Evolutionary conservation across 2,113 vertebrate genomes (phyloP), one percentile per base, ranked within the genome.

Genomic region (Tringa solitaria): DNA sequence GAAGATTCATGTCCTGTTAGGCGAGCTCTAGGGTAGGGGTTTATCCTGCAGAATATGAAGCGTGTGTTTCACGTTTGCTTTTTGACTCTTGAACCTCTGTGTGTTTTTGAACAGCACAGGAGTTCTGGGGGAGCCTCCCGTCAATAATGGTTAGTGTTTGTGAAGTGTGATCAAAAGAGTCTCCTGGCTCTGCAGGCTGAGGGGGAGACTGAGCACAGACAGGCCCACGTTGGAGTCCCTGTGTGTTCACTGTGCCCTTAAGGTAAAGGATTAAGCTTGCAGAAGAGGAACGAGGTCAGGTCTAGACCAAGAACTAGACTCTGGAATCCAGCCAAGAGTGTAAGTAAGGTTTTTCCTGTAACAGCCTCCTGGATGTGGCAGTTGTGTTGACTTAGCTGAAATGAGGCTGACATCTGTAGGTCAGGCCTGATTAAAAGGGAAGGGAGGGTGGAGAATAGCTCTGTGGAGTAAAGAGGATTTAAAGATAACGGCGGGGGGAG

Each of bases 391-490:
- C 81, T 96, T 97, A 93, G 83, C 87, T 1, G 12, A 97, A 96
- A 96, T 92, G 81, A 93, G 90, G 93, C 76, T 97, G 96, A 96
- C 93, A 88, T 95, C 85, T 97, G 83, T 95, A 96, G 89, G 80
- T 94, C 93, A 93, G 87, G 60, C 50, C 91, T 94, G 88, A 89
- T 97, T 94, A 96, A 97, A 97, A 95, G 67, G 68, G 70, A 96
- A 96, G 67, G 75, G 76, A 93, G 67, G 59, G 39, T 93, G 64
- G 45, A 87, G 85, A 93, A 90, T 37, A 94, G 84, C 79, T 96
- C 45, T n/a, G 20, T 54, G 32, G 91, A 87, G 75, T 68, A 93
- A 97, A 86, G 77, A 91, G 51, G 79, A 92, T 95, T 96, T 85
- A 59, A 90, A 79, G 93, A 51, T 87, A 92, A 70, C 9, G 13